phyloP scores from a whole-genome alignment of 2,113 vertebrate genomes.

The human region GRCh38 chr1:177088001-177088500 shows the following conservation, averaged over 20 bases:
- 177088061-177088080: not conserved
- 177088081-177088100: not conserved
- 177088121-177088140: not conserved
- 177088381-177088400: not conserved
- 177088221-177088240: not conserved
- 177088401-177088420: not conserved
- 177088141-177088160: slow-evolving; percentile 23
- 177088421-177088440: not conserved
- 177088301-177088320: not conserved
- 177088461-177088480: not conserved
- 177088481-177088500: not conserved
- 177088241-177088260: not conserved
- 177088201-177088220: slow-evolving; percentile 15
- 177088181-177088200: slow-evolving; percentile 41
- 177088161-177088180: slow-evolving; percentile 14
- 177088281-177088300: not conserved
- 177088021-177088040: slow-evolving; percentile 7
- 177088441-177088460: not conserved
- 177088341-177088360: not conserved
- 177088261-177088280: not conserved
- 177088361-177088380: not conserved
- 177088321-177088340: not conserved
- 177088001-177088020: slow-evolving; percentile 57
- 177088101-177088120: not conserved
- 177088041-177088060: slow-evolving; percentile 63